phyloP scores from a whole-genome alignment of 2,888 invertebrate species.

The Tuberolachnus salignus region DNA sequence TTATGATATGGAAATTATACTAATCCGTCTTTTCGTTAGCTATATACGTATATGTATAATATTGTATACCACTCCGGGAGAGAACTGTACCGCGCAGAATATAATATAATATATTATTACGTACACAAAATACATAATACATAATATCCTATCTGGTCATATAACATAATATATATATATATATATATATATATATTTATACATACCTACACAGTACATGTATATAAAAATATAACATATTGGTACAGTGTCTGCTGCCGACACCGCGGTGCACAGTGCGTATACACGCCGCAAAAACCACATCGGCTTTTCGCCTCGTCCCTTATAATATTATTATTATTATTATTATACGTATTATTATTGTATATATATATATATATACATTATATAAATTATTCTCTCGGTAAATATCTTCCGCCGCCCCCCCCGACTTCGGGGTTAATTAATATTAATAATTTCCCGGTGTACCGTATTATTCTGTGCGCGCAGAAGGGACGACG shows the following conservation, averaged over 20 bases:
- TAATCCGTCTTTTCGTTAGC: conserved; percentile 54
- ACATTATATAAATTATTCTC: background rate
- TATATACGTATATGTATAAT: too few species aligned
- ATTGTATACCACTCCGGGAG: too few species aligned
- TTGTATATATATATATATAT: background rate
- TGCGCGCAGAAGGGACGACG: too few species aligned
- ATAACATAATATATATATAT: background rate
- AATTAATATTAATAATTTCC: conserved; percentile 55
- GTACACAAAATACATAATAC: too few species aligned
- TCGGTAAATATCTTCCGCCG: conserved; percentile 31
- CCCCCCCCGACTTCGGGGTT: conserved; percentile 24
- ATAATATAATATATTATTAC: too few species aligned
- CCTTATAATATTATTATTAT: conserved; percentile 1
- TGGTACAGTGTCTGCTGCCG: background rate
- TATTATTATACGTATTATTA: too few species aligned
- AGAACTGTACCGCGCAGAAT: too few species aligned
- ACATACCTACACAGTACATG: too few species aligned
- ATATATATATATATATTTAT: background rate
- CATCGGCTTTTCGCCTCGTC: conserved; percentile 36
- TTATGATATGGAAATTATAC: conserved; percentile 53
- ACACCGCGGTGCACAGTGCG: background rate
- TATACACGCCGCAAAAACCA: conserved; percentile 30
- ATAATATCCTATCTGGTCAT: too few species aligned
- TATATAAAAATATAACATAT: conserved; percentile 7
- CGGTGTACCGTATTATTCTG: background rate